phyloP scores from a whole-genome alignment of 2,797 vertebrate species.

The Cyclura pinguis region DNA sequence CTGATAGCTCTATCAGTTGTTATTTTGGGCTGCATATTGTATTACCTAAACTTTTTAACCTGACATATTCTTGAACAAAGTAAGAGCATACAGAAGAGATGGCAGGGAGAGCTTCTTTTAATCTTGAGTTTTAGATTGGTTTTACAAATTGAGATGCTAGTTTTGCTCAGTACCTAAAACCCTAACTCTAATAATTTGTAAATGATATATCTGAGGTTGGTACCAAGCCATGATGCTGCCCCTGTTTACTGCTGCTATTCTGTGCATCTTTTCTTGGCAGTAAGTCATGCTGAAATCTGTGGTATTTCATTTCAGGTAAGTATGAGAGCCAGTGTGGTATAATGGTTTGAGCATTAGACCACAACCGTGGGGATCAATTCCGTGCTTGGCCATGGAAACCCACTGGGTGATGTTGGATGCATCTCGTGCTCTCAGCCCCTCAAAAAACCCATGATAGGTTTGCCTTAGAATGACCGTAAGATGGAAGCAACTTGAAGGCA shows the following conservation, averaged over 20 bases:
- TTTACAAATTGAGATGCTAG: neutral
- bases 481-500: no score
- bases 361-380: no score
- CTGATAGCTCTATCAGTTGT: neutral
- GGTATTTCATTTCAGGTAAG: no score
- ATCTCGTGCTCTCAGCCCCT: no score
- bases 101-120: neutral
- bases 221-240: neutral
- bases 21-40: neutral
- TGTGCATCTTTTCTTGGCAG: neutral
- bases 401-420: no score
- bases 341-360: no score
- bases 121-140: neutral
- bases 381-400: no score
- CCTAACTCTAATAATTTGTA: neutral
- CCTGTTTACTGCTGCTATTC: neutral
- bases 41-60: neutral
- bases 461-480: no score
- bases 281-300: neutral
- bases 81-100: neutral
- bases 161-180: neutral
- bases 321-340: no score
- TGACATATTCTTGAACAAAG: neutral
- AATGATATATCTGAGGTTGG: neutral
- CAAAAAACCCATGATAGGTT: no score